Evolutionary conservation across 2,113 vertebrate species (phyloP).

Genomic region (Castor canadensis): DNA sequence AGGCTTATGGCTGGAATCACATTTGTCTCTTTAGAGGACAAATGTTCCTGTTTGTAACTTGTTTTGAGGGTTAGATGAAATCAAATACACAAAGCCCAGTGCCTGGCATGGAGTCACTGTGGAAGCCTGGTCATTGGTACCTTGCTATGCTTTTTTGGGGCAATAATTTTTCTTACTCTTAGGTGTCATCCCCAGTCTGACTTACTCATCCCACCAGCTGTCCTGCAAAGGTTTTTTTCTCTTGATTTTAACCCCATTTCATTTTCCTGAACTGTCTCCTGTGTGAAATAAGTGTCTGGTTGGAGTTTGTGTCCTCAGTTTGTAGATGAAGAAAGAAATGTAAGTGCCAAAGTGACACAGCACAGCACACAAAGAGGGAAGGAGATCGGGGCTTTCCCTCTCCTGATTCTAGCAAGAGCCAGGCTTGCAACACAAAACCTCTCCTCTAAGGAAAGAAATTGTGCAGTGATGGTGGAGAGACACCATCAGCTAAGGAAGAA

Average conservation of each 20-base stretch:
- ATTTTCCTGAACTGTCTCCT: neutral
- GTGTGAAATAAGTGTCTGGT: neutral
- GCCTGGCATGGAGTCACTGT: neutral
- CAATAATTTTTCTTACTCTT: neutral
- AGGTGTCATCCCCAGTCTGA: neutral
- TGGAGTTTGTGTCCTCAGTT: neutral
- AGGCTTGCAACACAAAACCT: no score
- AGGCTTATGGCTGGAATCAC: neutral
- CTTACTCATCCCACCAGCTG: neutral
- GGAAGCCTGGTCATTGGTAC: neutral
- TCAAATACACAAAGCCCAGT: neutral
- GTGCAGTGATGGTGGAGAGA: neutral
- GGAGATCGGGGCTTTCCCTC: neutral
- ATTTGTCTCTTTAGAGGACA: neutral
- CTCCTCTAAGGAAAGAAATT: neutral
- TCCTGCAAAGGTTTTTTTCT: neutral
- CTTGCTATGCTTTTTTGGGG: neutral
- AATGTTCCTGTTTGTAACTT: neutral
- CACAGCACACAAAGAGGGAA: neutral
- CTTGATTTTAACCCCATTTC: neutral
- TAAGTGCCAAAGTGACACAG: fast-evolving
- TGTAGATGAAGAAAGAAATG: neutral
- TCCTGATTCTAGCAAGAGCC: neutral
- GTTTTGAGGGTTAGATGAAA: neutral
- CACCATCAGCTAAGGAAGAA: neutral